phyloP scores from a whole-genome alignment of 2,113 vertebrate genomes.

The Microcebus lehilahytsara region DNA sequence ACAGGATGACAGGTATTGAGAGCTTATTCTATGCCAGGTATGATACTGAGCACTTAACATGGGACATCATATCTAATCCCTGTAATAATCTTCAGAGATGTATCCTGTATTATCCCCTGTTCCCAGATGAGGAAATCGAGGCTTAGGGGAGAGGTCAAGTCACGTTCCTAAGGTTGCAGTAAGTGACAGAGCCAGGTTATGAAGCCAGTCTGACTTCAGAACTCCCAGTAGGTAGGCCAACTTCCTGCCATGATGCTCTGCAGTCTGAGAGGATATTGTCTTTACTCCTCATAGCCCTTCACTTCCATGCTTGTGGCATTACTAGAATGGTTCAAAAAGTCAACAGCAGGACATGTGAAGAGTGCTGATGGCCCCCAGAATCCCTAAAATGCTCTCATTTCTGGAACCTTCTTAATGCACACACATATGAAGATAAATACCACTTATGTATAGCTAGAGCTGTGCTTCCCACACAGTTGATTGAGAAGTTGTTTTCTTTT shows the following conservation, averaged over 20 bases:
- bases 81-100: not conserved
- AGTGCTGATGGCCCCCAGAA: not conserved
- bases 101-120: not conserved
- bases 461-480: not conserved
- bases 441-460: not conserved
- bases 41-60: not conserved
- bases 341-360: not conserved
- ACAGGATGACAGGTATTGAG: not conserved
- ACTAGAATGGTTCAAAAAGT: not conserved
- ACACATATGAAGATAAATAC: not conserved
- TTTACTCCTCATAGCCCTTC: not conserved
- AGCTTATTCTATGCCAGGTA: not conserved
- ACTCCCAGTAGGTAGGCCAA: no score
- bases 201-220: not conserved
- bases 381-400: not conserved
- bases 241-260: no score
- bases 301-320: not conserved
- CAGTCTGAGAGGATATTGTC: not conserved
- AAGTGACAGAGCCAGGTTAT: not conserved
- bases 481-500: conserved; percentile 30
- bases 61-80: not conserved
- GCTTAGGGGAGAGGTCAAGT: not conserved
- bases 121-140: not conserved
- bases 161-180: not conserved
- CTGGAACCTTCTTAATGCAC: not conserved